Conservation (phyloP, 2,888 invertebrate genomes). For the Euzophera pinguis region DNA sequence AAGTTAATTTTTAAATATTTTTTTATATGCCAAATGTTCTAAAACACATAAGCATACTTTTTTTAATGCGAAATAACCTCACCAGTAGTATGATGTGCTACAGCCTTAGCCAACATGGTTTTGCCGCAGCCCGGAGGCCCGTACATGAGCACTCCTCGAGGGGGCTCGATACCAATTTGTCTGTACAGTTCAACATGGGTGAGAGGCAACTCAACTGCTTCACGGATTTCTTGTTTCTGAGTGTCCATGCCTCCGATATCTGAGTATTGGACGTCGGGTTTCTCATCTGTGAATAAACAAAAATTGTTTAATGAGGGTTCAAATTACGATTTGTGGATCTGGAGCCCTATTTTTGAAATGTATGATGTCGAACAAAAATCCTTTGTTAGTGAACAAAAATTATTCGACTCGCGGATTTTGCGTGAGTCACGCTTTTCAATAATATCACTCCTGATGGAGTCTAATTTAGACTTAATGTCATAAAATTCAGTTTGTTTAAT, state of each 20-base stretch:
- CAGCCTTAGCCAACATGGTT: constrained; percentile 99
- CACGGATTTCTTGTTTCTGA: constrained; percentile 99
- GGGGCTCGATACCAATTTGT: constrained; percentile 99
- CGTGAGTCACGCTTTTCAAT: too few relatives aligned
- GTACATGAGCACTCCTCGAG: constrained; percentile 98
- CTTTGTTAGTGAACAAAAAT: too few relatives aligned
- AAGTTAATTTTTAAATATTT: too few relatives aligned
- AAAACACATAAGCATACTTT: neutral
- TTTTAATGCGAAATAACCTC: constrained; percentile 18
- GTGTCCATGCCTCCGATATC: constrained; percentile 99
- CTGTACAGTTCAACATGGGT: constrained; percentile 99
- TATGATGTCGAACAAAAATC: too few relatives aligned
- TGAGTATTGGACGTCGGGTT: constrained; percentile 97
- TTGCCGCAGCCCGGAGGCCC: constrained; percentile 99
- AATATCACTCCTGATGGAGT: neutral
- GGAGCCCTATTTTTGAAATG: too few relatives aligned
- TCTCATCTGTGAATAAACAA: constrained; percentile 85
- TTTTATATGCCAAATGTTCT: too few relatives aligned
- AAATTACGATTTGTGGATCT: too few relatives aligned
- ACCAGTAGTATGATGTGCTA: constrained; percentile 98
- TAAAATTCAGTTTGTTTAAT: too few relatives aligned
- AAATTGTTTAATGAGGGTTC: too few relatives aligned
- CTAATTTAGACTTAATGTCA: neutral
- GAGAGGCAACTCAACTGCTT: constrained; percentile 98
- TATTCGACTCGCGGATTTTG: too few relatives aligned